phyloP scores from a whole-genome alignment of 2,113 vertebrate species.

The Bujurquina vittata region DNA sequence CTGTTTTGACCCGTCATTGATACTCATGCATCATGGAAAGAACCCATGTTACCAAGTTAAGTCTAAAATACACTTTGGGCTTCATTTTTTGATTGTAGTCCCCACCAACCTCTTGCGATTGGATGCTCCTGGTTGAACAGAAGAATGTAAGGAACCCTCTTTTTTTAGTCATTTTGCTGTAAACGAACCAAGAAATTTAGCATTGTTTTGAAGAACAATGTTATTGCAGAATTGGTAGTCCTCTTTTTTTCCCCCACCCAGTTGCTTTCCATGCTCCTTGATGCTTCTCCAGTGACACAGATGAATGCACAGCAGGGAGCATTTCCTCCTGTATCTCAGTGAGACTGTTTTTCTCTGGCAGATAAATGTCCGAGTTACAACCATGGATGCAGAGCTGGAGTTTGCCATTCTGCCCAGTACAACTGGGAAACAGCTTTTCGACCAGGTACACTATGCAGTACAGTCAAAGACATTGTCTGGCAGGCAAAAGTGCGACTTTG shows the following conservation, averaged over 20 bases:
- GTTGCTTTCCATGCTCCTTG: constrained; percentile 27
- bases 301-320: constrained; percentile 17
- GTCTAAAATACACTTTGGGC: constrained; percentile 66
- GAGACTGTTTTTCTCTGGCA: constrained; percentile 66
- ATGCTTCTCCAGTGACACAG: constrained; percentile 40
- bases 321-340: constrained; percentile 34
- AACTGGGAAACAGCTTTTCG: constrained; percentile 96
- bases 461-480: not conserved
- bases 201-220: constrained; percentile 36
- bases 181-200: constrained; percentile 48
- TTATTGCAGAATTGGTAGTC: constrained; percentile 15
- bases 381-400: constrained; percentile 98
- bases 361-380: constrained; percentile 96
- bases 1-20: constrained; percentile 34
- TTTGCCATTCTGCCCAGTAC: constrained; percentile 98
- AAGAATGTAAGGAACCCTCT: constrained; percentile 76
- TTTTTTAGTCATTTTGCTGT: constrained; percentile 69
- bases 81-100: constrained; percentile 76
- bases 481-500: not conserved
- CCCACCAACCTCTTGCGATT: constrained; percentile 74
- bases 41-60: constrained; percentile 50
- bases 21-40: constrained; percentile 25
- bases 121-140: constrained; percentile 79
- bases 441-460: constrained; percentile 84
- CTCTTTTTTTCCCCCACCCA: constrained; percentile 17